Base-by-base conservation (phyloP, 1,140 invertebrate species). In the Aradophagus sp. region DNA sequence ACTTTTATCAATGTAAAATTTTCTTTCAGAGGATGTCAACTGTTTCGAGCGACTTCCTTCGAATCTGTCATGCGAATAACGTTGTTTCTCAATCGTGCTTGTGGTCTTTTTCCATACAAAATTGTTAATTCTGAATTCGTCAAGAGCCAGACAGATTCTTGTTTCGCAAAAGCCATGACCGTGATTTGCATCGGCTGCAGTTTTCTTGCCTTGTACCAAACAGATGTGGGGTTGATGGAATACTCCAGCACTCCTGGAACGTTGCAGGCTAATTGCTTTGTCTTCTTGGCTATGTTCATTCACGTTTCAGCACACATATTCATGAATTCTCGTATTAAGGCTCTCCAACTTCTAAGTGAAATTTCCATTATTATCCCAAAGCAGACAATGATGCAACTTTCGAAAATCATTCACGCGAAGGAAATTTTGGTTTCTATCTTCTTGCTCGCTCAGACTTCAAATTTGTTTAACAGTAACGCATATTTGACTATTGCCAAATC, bases 201-300 rank as follows among this genome's bases (percentile, higher is more conserved):
- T 11, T 31, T 63, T 15, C 48, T 35, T 11, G 4, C 29, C 16
- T 23, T 74, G 5, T 67, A 67, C 12, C 19, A 53, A 12, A 52
- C 20, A 0, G 52, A 71, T 11, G 42, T 71, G 2, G 48, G 58
- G 15, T 5, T 5, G 0, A 34, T 71, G 7, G 19, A 29, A 16
- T 74, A 63, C 15, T 47, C 47, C 2, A 65, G 32, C 10, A 55
- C 48, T 1, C 53, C 72, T 5, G 72, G 67, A 27, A 39, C 55
- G 2, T 5, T 74, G 1, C 67, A 71, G 31, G 62, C 45, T 15
- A 63, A 68, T 11, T 55, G 44, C 10, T 74, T 59, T 12, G 3
- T 61, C 0, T 50, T 68, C 5, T 14, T 71, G 1, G 39, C 19
- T 5, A 48, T 41, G 15, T 55, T 74, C 14, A 42, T 67, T 4